Evolutionary conservation across 1,140 invertebrate genomes (phyloP), one percentile per base, ranked within the genome.

Genomic region (Bombus sylvicola): DNA sequence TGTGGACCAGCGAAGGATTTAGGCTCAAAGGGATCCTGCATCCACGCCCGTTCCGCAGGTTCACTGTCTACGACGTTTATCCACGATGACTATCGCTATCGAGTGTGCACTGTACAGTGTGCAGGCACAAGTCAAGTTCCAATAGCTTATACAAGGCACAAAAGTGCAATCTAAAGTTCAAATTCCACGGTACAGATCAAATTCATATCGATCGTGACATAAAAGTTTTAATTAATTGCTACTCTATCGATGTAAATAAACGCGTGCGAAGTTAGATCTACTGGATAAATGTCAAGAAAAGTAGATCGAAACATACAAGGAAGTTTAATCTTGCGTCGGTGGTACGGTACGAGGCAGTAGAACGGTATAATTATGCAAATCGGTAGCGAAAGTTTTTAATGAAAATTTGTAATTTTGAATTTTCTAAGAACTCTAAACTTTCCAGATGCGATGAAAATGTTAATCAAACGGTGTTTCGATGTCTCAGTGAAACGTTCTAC

Each of bases 381-480:
- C 69, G 71, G 22, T 31, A 41, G 53, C 18, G 68, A 92, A 93
- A 93, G 91, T 93, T 93, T 93, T 93, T 93, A 93, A 93, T 93
- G 92, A 93, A 93, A 93, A 93, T 93, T 92, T 92, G 92, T 93
- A 93, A 93, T 92, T 89, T 88, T 74, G 84, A 87, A 89, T 92
- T 91, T 91, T 92, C 84, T 57, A 86, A 76, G 87, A 86, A 64
- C 69, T 72, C 62, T 18, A 69, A 90, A 89, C 79, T 91, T 92
- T 90, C 71, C 57, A 64, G 79, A 86, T 85, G 84, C 82, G 87
- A 93, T 85, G 89, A 92, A 92, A 93, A 92, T 93, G 91, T 92
- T 93, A 93, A 93, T 93, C 88, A 91, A 92, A 92, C 77, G 85
- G 75, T 43, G 64, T 37, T 62, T 57, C 81, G 28, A 80, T 62